Evolutionary conservation across 92 coral and sea anemone genomes (phyloP), one percentile per base, ranked within the genome.

Genomic region (Parazoanthus swiftii): DNA sequence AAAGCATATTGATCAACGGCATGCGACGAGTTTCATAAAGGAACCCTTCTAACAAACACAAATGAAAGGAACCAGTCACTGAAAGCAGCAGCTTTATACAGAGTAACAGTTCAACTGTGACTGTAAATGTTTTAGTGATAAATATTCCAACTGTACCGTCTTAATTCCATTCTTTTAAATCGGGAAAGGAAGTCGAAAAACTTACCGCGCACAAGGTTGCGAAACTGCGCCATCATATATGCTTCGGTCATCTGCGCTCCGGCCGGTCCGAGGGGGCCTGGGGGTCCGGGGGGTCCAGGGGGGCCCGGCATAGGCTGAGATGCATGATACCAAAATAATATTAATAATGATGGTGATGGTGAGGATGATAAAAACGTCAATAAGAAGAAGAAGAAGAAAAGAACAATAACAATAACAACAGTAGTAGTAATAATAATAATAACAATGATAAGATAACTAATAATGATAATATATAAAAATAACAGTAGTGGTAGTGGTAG

Each of bases 171-270:
- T 56, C 20, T 11, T 14, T 51, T 75, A 18, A 3, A 26, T 14
- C 1, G 0, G 79, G 20, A 0, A 2, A 15, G 3, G 11, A 42
- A 3, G 79, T 75, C n/a, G 20, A 75, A 36, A 75, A 3, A 29
- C 90, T 59, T 59, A 95, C 99, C 99, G 81, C 98, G 92, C 42
- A 97, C 96, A 76, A 97, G 91, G 89, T 89, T 93, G 46, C 99
- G 95, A 63, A 97, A 97, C 91, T 97, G 96, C 75, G 93, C 92
- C 99, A 97, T 91, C 97, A 97, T 92, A 29, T 86, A 88, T 6
- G 99, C 98, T 90, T 97, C 99, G 37, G 99, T 97, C 89, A 97
- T 89, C 87, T 93, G 90, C 70, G 99, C 99, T 63, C 99, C 99
- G 14, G 99, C 95, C 6, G 99, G 95, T 21, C 99, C 99, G 26